Evolutionary conservation across 2,888 invertebrate species (phyloP).

Genomic region (Archips xylosteana): DNA sequence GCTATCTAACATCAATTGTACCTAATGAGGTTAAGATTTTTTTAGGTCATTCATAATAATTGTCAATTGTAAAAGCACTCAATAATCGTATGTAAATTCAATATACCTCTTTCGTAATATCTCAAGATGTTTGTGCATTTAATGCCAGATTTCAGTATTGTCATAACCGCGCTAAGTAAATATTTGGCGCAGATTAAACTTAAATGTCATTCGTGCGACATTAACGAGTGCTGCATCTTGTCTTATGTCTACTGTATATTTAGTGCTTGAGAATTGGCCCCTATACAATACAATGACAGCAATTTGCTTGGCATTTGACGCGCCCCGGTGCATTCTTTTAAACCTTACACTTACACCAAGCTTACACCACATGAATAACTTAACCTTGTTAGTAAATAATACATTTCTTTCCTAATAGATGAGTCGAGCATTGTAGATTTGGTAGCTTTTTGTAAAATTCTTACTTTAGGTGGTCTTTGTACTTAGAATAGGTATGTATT

Average conservation of each 20-base stretch:
- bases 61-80: not conserved
- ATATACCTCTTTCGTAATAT: not conserved
- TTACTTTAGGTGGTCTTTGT: no score
- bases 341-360: not conserved
- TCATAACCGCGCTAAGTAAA: not conserved
- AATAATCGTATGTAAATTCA: not conserved
- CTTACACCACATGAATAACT: constrained; percentile 4
- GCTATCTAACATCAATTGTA: no score
- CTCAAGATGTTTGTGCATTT: not conserved
- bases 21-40: not conserved
- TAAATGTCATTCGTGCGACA: constrained; percentile 9
- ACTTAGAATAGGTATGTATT: no score
- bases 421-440: no score
- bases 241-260: not conserved
- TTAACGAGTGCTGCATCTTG: not conserved
- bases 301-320: constrained; percentile 36
- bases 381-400: constrained; percentile 28
- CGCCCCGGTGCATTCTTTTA: constrained; percentile 20
- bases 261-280: constrained; percentile 21
- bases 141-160: not conserved
- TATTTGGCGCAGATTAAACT: not conserved
- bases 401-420: not conserved
- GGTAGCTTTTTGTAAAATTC: no score
- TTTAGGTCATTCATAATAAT: not conserved
- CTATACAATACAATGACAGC: constrained; percentile 22